Evolutionary conservation across 35 echinoderm and acorn worm genomes (phyloP).

Genomic region (Apostichopus japonicus): DNA sequence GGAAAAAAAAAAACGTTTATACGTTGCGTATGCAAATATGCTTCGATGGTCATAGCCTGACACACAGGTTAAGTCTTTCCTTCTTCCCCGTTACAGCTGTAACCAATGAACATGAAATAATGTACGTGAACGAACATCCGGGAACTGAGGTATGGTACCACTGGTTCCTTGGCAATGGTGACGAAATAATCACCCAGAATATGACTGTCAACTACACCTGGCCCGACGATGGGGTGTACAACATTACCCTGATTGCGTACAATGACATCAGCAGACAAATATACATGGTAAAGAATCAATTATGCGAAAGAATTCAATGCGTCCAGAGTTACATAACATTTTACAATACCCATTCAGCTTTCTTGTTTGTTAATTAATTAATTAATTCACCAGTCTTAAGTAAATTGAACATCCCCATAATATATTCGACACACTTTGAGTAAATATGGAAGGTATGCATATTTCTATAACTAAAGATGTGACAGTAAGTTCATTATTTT

Average conservation of each 20-base stretch:
- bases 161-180: conserved; percentile 86
- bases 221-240: conserved; percentile 88
- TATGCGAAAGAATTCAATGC: background rate
- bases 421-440: too few relatives aligned
- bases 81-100: conserved; percentile 53
- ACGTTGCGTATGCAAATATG: too few relatives aligned
- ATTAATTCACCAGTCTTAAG: too few relatives aligned
- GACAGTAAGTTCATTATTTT: too few relatives aligned
- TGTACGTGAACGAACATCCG: conserved; percentile 63
- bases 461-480: too few relatives aligned
- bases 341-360: too few relatives aligned
- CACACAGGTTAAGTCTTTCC: background rate
- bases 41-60: background rate
- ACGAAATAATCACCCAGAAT: conserved; percentile 74
- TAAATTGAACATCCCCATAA: too few relatives aligned
- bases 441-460: too few relatives aligned
- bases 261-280: conserved; percentile 82
- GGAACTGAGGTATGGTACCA: conserved; percentile 86
- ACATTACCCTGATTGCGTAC: conserved; percentile 79
- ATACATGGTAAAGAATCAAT: conserved; percentile 36
- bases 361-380: too few relatives aligned
- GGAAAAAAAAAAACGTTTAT: too few relatives aligned
- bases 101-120: conserved; percentile 65
- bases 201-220: conserved; percentile 80
- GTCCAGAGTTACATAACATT: too few relatives aligned